Percentiles rank a stretch among this genome's conserved stretches.
Evolutionary conservation across 2,113 vertebrate species (phyloP).

Genomic region (Heterochromis multidens): DNA sequence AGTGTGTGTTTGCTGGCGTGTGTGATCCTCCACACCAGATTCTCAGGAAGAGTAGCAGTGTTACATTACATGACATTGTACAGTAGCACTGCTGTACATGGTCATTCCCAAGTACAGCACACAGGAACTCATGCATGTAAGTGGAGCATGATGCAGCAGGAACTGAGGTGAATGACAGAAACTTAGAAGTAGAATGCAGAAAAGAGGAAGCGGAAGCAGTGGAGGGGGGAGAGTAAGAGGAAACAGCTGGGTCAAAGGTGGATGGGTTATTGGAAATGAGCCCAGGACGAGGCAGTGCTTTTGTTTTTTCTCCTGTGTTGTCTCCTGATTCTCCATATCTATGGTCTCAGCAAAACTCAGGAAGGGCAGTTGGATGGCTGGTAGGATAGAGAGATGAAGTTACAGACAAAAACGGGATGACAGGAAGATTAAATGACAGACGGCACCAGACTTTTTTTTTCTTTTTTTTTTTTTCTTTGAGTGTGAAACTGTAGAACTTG

Average conservation of each 20-base stretch:
- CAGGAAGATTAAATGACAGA: conserved; percentile 20
- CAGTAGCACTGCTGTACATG: conserved; percentile 39
- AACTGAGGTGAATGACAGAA: neutral
- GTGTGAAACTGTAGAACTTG: conserved; percentile 8
- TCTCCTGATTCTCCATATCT: conserved; percentile 13
- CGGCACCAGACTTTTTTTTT: neutral
- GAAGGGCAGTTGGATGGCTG: conserved; percentile 28
- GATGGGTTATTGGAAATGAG: conserved; percentile 52
- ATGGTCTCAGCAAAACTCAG: conserved; percentile 31
- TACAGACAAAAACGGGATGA: conserved; percentile 14
- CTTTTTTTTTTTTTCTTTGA: neutral
- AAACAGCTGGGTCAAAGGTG: conserved; percentile 52
- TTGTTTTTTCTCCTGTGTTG: neutral
- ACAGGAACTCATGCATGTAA: neutral
- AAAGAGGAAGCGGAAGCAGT: conserved; percentile 19
- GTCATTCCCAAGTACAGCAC: conserved; percentile 38
- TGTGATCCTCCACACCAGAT: neutral
- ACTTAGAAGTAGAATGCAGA: conserved; percentile 17
- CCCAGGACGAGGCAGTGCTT: neutral
- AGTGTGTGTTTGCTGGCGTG: neutral
- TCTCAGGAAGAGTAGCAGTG: neutral
- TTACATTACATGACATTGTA: conserved; percentile 52
- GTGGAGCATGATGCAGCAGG: conserved; percentile 7
- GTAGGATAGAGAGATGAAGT: conserved; percentile 28
- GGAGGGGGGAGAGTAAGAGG: conserved; percentile 5